Evolutionary conservation across 2,113 vertebrate genomes (phyloP).

Genomic region (Chascanopsetta lugubris): DNA sequence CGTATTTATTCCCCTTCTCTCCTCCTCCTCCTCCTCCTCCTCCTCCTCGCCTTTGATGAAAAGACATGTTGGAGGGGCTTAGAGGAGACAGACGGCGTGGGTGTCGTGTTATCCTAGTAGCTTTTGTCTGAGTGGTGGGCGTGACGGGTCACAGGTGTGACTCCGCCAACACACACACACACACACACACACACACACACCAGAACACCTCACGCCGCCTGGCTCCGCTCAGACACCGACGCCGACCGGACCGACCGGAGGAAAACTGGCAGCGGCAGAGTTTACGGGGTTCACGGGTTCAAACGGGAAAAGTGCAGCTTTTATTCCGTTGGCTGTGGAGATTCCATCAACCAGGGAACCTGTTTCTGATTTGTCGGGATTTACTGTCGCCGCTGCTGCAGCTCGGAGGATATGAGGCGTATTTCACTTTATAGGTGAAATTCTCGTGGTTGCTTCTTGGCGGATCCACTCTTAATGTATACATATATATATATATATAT

Average conservation of each 20-base stretch:
- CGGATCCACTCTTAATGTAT: too few relatives aligned
- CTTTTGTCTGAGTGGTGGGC: conserved; percentile 55
- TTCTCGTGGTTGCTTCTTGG: too few relatives aligned
- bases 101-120: conserved; percentile 60
- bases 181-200: conserved; percentile 8
- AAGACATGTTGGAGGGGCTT: conserved; percentile 63
- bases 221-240: conserved; percentile 39
- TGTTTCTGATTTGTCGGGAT: conserved; percentile 41
- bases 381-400: too few relatives aligned
- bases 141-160: conserved; percentile 65
- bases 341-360: not conserved
- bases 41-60: conserved; percentile 46
- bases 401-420: too few relatives aligned
- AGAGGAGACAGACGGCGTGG: conserved; percentile 59
- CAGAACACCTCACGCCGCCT: conserved; percentile 16
- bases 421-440: too few relatives aligned
- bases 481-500: too few relatives aligned
- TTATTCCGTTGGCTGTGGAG: not conserved
- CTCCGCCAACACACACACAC: not conserved
- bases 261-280: conserved; percentile 40
- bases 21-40: not conserved
- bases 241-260: conserved; percentile 26
- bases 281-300: conserved; percentile 13
- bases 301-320: conserved; percentile 18
- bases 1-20: conserved; percentile 23